Evolutionary conservation across 2,797 vertebrate species (phyloP).

Genomic region (Bradypodion ventrale): DNA sequence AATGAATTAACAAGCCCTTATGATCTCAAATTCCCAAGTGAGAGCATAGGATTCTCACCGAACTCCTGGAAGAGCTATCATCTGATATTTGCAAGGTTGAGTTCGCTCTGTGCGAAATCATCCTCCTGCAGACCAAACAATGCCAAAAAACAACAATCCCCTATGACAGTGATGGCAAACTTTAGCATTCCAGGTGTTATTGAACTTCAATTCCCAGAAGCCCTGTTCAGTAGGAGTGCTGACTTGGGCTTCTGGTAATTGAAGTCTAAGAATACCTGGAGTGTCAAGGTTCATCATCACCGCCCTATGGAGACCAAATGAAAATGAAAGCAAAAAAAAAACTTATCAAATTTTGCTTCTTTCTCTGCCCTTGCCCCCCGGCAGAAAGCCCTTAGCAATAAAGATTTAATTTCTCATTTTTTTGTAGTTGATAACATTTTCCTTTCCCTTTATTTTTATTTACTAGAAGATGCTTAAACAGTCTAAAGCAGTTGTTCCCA

Average conservation of each 20-base stretch:
- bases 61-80: not conserved
- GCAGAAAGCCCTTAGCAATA: slow-evolving; percentile 5
- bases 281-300: too few species aligned
- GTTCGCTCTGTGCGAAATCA: not conserved
- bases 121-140: not conserved
- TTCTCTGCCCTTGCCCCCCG: too few species aligned
- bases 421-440: slow-evolving; percentile 30
- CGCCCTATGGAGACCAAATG: slow-evolving; percentile 3
- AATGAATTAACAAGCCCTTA: too few species aligned
- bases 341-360: too few species aligned
- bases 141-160: not conserved
- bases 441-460: slow-evolving; percentile 29
- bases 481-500: too few species aligned
- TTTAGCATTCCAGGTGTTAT: too few species aligned
- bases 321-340: not conserved
- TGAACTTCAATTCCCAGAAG: too few species aligned
- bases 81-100: not conserved
- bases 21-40: too few species aligned
- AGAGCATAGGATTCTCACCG: not conserved
- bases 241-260: too few species aligned
- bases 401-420: slow-evolving; percentile 16
- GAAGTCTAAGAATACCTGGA: too few species aligned
- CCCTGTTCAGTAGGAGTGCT: too few species aligned
- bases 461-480: slow-evolving; percentile 38
- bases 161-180: too few species aligned